Percentiles rank a stretch among this genome's conserved stretches.
phyloP scores from a whole-genome alignment of 2,797 vertebrate species.

The Xerus rutilus region DNA sequence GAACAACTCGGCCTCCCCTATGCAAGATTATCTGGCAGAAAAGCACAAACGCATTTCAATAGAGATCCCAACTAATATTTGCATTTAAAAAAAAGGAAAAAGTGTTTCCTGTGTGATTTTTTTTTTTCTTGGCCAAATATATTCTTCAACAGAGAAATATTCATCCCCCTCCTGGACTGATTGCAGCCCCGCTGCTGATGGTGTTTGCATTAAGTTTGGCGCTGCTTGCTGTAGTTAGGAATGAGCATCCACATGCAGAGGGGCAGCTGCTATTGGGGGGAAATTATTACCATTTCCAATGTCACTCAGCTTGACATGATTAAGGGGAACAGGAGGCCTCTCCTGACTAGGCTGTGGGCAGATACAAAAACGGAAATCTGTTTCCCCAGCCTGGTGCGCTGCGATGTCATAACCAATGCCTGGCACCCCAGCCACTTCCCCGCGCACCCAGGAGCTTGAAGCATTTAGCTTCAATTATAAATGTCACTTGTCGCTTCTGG shows the following conservation, averaged over 20 bases:
- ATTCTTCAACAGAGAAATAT: constrained; percentile 80
- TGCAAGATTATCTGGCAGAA: neutral
- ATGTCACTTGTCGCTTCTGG: constrained; percentile 81
- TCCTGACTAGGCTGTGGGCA: constrained; percentile 78
- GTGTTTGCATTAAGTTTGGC: constrained; percentile 77
- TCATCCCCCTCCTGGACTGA: constrained; percentile 84
- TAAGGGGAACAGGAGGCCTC: constrained; percentile 81
- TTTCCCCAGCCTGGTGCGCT: constrained; percentile 51
- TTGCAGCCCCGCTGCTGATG: constrained; percentile 79
- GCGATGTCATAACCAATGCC: constrained; percentile 79
- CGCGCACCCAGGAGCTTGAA: constrained; percentile 49
- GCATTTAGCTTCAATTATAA: constrained; percentile 79
- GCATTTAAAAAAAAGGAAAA: neutral
- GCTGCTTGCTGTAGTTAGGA: constrained; percentile 79
- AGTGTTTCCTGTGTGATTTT: neutral
- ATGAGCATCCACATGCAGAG: constrained; percentile 79
- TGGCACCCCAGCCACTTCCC: neutral
- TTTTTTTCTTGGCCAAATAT: neutral
- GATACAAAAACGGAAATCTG: constrained; percentile 77
- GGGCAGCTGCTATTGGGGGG: constrained; percentile 86
- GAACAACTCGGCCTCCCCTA: neutral
- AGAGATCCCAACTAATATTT: neutral
- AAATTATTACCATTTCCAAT: constrained; percentile 87
- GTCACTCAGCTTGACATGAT: constrained; percentile 87
- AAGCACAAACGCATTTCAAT: neutral